These are phyloP conservation scores for Masnerella sp. DNA, from an alignment of 2,888 invertebrate genomes.

Conservation along the genomic window DNA sequence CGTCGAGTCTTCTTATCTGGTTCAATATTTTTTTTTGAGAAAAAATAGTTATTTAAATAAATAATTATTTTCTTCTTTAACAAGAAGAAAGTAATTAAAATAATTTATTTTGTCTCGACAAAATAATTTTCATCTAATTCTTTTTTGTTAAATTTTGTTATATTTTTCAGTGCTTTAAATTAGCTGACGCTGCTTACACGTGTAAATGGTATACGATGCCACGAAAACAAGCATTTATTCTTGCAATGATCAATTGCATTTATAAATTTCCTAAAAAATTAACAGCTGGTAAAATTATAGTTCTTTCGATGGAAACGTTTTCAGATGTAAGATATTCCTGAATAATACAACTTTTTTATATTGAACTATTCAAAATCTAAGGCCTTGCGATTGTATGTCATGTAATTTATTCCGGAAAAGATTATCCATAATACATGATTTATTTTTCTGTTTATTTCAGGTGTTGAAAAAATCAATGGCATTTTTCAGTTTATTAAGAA, in stretches of 20 bases:
- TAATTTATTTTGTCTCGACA: background rate
- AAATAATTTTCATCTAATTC: background rate
- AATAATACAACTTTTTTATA: too few relatives aligned
- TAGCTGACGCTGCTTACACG: constrained; percentile 7
- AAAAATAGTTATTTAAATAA: too few relatives aligned
- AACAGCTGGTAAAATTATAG: constrained; percentile 15
- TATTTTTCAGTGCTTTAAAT: constrained; percentile 5
- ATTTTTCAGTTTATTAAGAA: too few relatives aligned
- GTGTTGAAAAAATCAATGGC: too few relatives aligned
- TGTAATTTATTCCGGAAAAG: too few relatives aligned
- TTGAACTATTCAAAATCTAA: too few relatives aligned
- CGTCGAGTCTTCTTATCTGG: too few relatives aligned
- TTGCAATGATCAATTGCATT: constrained; percentile 13
- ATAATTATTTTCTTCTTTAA: too few relatives aligned
- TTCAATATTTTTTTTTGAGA: too few relatives aligned
- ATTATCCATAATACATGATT: too few relatives aligned
- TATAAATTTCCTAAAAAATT: constrained; percentile 22
- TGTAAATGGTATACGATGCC: constrained; percentile 17
- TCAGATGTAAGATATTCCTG: constrained; percentile 31
- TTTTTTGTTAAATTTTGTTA: background rate
- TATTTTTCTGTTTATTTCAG: too few relatives aligned
- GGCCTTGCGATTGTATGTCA: too few relatives aligned
- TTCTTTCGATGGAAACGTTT: constrained; percentile 22
- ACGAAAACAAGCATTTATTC: background rate
- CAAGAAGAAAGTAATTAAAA: background rate